Evolutionary conservation across 2,797 vertebrate genomes (phyloP).

Genomic region (Phylloscopus collybita): DNA sequence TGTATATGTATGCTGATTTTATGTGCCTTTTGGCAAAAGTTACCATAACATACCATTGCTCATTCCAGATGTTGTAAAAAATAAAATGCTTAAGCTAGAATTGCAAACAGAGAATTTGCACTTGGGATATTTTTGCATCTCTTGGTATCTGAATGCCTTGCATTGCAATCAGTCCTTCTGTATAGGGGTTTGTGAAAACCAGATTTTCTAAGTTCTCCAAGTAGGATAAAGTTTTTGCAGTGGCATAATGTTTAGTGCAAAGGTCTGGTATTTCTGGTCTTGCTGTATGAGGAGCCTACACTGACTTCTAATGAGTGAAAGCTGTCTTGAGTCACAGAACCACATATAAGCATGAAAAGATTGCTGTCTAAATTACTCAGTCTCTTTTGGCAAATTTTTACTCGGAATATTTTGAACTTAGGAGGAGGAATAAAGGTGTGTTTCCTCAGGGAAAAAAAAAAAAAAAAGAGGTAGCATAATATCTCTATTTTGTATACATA

Average conservation of each 20-base stretch:
- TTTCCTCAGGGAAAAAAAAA: not conserved
- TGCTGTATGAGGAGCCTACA: not conserved
- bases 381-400: not conserved
- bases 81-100: not conserved
- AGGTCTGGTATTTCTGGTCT: not conserved
- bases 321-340: not conserved
- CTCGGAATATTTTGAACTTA: not conserved
- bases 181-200: not conserved
- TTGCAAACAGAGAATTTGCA: not conserved
- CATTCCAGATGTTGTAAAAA: not conserved
- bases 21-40: slow-evolving; percentile 18
- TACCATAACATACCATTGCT: slow-evolving; percentile 17
- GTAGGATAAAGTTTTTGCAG: not conserved
- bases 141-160: not conserved
- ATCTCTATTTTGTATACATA: not conserved
- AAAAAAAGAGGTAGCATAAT: not conserved
- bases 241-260: not conserved
- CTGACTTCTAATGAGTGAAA: not conserved
- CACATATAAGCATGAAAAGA: not conserved
- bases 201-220: not conserved
- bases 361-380: not conserved
- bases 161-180: not conserved
- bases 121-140: not conserved
- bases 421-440: not conserved
- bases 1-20: not conserved